Evolutionary conservation across 2,888 invertebrate genomes (phyloP), one percentile per base, ranked within the genome.

Genomic region (Macrosoma leucophasiata): DNA sequence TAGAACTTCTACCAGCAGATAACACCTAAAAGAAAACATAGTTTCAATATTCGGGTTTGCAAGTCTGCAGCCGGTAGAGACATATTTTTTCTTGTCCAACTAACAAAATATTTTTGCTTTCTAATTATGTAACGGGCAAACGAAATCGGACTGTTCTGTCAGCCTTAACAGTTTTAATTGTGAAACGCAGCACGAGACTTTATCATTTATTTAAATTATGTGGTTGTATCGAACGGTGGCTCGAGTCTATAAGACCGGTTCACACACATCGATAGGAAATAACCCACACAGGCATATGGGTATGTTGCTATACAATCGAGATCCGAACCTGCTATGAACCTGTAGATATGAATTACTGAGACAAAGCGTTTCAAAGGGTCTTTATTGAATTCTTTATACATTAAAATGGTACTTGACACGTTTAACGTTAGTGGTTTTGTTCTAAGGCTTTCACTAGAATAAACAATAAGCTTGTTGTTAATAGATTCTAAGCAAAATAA

Each of bases 121-220:
- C 60, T 69, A 64, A 63, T 70, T 60, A 66, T 41, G 64, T 64
- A 67, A 69, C 68, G 62, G 72, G 65, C 54, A 56, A 63, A 61
- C 55, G 58, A 63, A 67, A 62, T 64, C 54, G 50, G 60, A 59
- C 56, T 54, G 54, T 59, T 55, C 54, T 55, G 46, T 50, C 59
- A 50, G 55, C 51, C 56, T 66, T 63, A 71, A 72, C 65, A 71
- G 70, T 74, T 71, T 72, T 69, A 73, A 70, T 76, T 73, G 72
- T 71, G 64, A 69, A 71, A 70, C 68, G 47, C 62, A 64, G 62
- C 42, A 39, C 42, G 66, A 64, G 61, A 57, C 62, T 72, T 68
- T 64, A 67, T 68, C 67, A 70, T 65, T 69, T 73, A 73, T 72
- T 72, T 65, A 73, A 74, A 74, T 72, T 58, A 71, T 70, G 63